Base-by-base conservation (phyloP, 2,113 vertebrate genomes). In the Pachypanchax playfairii region DNA sequence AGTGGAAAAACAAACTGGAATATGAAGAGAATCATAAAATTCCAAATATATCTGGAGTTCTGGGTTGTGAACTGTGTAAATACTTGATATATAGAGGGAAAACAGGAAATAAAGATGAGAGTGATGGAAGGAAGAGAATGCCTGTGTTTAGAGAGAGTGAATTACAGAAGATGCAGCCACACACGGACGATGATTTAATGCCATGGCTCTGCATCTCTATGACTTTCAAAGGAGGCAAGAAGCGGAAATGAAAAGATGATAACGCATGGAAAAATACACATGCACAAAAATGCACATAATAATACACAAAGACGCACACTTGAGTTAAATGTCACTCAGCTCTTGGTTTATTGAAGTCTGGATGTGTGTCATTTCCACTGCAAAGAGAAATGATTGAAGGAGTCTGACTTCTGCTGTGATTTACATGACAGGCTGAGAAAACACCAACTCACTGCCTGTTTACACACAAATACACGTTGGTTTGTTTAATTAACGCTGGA, bases 221-320 rank as follows among this genome's bases (percentile, higher is more conserved):
- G 79, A 78, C 74, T 80, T 87, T 83, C 77, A 82, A 78, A 83
- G 68, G 64, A 59, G 76, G 64, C 36, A 29, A 72, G 65, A 60
- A 46, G 50, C 56, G 77, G 79, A 86, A 84, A 87, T 83, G 81
- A 88, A 87, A 85, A 83, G 72, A 72, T 42, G 67, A 85, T 79
- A 74, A 77, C 54, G 43, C 73, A 65, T 59, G 60, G 63, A 80
- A 80, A 75, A 77, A 78, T 62, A 67, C 65, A 62, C 77, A 59
- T n/a, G 17, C 65, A 77, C 58, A 77, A 46, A 42, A 49, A 64
- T 43, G 44, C 57, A 58, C 60, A 42, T 13, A 44, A 43, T 36
- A 59, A 13, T 52, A 24, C 42, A 48, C 50, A 50, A 18, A 42
- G 17, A 15, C 13, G 39, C 49, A 44, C 61, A 53, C 38, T 70